A percentile compares a stretch with the other conserved stretches of the same genome.
Conservation (phyloP, 2,888 invertebrate genomes). For the Lithophane ornitopus region DNA sequence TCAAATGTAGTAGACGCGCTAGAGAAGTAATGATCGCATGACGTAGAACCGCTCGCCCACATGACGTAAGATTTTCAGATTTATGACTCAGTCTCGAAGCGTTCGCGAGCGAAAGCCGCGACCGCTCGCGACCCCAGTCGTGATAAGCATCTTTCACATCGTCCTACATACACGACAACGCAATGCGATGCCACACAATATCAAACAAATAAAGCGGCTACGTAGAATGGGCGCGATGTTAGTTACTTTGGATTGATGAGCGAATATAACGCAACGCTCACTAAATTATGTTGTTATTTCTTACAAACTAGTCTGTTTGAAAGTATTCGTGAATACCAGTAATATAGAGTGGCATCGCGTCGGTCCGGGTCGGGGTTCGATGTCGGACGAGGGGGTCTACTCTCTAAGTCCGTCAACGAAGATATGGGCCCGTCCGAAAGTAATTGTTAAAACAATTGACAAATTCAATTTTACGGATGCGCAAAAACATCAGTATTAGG, state of each 20-base stretch:
- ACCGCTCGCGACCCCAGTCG: conserved; percentile 3
- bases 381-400: not conserved
- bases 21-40: conserved; percentile 59
- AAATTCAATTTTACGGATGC: too few relatives aligned
- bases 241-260: not conserved
- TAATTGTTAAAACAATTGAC: too few relatives aligned
- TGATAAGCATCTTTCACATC: conserved; percentile 12
- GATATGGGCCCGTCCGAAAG: too few relatives aligned
- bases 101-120: conserved; percentile 7
- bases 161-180: not conserved
- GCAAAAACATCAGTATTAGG: too few relatives aligned
- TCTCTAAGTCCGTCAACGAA: too few relatives aligned
- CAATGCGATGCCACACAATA: conserved; percentile 7
- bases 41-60: conserved; percentile 58
- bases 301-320: not conserved
- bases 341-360: not conserved
- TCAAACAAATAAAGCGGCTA: not conserved
- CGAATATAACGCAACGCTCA: not conserved
- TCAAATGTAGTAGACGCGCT: conserved; percentile 28
- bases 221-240: not conserved
- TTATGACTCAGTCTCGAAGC: conserved; percentile 47
- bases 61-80: conserved; percentile 86
- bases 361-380: not conserved
- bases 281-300: not conserved
- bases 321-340: not conserved